Evolutionary conservation across 30 jellyfish, hydroid and myxozoan genomes (phyloP).

Genomic region (Sanderia malayensis): DNA sequence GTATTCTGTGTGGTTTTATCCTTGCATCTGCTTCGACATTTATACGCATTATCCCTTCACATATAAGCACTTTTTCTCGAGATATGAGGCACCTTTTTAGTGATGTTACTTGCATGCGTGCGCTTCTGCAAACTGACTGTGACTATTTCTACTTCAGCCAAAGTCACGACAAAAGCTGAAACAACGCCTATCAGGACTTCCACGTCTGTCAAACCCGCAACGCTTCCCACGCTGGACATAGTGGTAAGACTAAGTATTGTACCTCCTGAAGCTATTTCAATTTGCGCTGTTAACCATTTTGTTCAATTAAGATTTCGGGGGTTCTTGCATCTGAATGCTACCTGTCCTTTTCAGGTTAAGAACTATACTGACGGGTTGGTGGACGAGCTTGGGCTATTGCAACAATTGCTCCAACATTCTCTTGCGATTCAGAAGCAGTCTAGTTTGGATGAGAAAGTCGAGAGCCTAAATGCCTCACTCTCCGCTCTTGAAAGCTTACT

Average conservation of each 20-base stretch:
- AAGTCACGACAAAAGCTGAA: neutral
- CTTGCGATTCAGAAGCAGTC: conserved; percentile 29
- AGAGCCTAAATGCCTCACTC: conserved; percentile 27
- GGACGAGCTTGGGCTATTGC: conserved; percentile 12
- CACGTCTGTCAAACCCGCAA: neutral
- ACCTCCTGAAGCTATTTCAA: too few species aligned
- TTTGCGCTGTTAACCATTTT: too few species aligned
- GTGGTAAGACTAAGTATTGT: neutral
- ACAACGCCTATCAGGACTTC: neutral
- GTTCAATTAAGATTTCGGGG: too few species aligned
- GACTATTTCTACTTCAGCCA: neutral
- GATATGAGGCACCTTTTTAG: too few species aligned
- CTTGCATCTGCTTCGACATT: too few species aligned
- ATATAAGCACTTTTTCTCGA: too few species aligned
- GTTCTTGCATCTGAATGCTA: too few species aligned
- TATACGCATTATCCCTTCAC: too few species aligned
- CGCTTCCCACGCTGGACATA: neutral
- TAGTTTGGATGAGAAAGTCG: conserved; percentile 17
- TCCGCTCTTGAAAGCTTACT: conserved; percentile 35
- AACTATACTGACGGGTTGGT: conserved; percentile 43
- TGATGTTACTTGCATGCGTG: too few species aligned
- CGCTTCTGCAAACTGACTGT: neutral
- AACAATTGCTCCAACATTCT: conserved; percentile 36
- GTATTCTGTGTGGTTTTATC: neutral
- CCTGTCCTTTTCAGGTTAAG: conserved; percentile 20